A percentile compares a stretch with the other conserved stretches of the same genome.
phyloP scores from a whole-genome alignment of 2,797 vertebrate genomes.

The Esox lucius region DNA sequence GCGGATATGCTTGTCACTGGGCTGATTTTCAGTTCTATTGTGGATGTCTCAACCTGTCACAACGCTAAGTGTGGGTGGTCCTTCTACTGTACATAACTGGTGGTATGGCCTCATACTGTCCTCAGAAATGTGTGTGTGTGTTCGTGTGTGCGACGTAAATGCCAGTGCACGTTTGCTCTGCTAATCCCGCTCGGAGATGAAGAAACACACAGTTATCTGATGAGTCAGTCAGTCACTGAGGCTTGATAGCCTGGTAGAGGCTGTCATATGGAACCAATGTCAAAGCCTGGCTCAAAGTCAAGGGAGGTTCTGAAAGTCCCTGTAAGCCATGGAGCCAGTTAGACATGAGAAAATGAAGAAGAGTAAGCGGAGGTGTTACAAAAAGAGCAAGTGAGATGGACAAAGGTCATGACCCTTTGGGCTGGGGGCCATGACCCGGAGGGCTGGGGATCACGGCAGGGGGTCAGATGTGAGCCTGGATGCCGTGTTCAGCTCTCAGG shows the following conservation, averaged over 20 bases:
- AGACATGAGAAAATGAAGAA: conserved; percentile 40
- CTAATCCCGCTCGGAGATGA: conserved; percentile 15
- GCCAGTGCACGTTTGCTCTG: background rate
- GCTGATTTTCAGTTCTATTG: conserved; percentile 50
- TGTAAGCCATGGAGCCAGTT: conserved; percentile 5
- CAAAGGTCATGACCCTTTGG: background rate
- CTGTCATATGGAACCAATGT: conserved; percentile 55
- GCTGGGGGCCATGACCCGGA: background rate
- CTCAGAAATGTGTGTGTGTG: conserved; percentile 6
- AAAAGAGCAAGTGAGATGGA: background rate
- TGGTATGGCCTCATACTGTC: conserved; percentile 26
- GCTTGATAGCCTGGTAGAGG: conserved; percentile 24
- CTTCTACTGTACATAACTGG: conserved; percentile 1
- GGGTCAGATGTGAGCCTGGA: background rate
- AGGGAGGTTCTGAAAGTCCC: conserved; percentile 25
- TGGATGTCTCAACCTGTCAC: conserved; percentile 36
- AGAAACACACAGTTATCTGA: conserved; percentile 29
- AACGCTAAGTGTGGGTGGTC: conserved; percentile 5
- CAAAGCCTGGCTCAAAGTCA: conserved; percentile 42
- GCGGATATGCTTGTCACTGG: conserved; percentile 47
- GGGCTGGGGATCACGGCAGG: background rate
- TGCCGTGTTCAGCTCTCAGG: background rate
- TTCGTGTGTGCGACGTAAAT: background rate
- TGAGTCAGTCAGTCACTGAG: conserved; percentile 30
- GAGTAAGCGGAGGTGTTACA: background rate